These are phyloP conservation scores for Latrodectus hesperus DNA, from an alignment of 2,888 invertebrate genomes.

Conservation along the genomic window DNA sequence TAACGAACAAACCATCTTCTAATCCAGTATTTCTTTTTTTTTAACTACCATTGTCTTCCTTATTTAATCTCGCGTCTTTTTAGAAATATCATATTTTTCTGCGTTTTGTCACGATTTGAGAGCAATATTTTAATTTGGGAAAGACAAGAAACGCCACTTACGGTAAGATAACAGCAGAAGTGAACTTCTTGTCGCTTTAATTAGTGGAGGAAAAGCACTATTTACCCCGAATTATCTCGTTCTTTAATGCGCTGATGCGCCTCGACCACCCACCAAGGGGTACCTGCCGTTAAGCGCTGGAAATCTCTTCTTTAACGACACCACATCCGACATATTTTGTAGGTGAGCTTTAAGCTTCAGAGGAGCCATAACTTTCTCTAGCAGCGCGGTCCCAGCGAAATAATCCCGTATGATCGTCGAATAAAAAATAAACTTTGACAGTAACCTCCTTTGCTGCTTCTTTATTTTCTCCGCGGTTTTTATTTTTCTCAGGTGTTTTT, in stretches of 20 bases:
- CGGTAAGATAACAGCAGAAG: too few species aligned
- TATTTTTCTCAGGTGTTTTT: not conserved
- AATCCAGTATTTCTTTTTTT: too few species aligned
- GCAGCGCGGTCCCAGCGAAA: constrained; percentile 12
- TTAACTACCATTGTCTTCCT: too few species aligned
- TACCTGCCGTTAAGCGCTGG: not conserved
- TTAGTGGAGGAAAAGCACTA: too few species aligned
- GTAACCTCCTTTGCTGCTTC: constrained; percentile 10
- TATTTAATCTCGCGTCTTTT: too few species aligned
- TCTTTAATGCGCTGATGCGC: not conserved
- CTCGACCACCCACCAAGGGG: constrained; percentile 23
- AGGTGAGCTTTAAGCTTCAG: constrained; percentile 6
- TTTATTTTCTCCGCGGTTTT: not conserved
- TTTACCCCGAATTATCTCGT: too few species aligned
- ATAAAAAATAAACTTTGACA: constrained; percentile 20
- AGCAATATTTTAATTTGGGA: too few species aligned
- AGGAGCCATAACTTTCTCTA: constrained; percentile 31
- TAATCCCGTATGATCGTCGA: constrained; percentile 35
- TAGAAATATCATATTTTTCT: too few species aligned
- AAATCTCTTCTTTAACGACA: constrained; percentile 19
- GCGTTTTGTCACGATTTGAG: too few species aligned
- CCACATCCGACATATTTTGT: constrained; percentile 25
- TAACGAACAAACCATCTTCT: too few species aligned
- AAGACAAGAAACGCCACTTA: too few species aligned
- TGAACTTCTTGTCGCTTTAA: too few species aligned